A percentile compares a stretch with the other conserved stretches of the same genome.
phyloP scores from a whole-genome alignment of 2,113 vertebrate genomes.

The Dasyurus viverrinus region DNA sequence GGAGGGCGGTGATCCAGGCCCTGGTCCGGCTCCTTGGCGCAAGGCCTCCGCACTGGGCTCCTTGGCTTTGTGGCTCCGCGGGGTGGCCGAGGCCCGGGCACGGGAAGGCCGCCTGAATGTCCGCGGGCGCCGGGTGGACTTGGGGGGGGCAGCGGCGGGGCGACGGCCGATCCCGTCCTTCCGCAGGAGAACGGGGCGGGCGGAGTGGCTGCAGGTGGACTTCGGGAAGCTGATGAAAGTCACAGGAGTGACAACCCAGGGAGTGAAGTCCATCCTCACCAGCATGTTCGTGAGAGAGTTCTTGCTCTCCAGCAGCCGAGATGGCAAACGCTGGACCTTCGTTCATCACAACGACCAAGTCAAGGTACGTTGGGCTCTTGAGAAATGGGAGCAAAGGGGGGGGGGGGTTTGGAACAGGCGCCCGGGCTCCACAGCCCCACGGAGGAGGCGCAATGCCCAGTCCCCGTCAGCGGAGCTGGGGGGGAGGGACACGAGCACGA shows the following conservation, averaged over 20 bases:
- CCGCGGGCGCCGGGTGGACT: no score
- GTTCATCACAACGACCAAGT: slow-evolving; percentile 84
- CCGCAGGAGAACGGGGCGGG: slow-evolving; percentile 87
- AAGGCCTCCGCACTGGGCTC: no score
- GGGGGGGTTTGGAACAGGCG: no score
- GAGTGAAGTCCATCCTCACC: slow-evolving; percentile 86
- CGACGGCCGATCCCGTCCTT: slow-evolving; percentile 35
- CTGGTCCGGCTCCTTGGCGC: no score
- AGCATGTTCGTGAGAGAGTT: slow-evolving; percentile 94
- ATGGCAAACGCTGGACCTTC: slow-evolving; percentile 85
- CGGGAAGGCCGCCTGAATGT: background rate
- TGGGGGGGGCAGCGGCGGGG: background rate
- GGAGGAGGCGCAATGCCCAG: no score
- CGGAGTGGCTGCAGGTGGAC: slow-evolving; percentile 95
- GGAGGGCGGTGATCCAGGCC: no score
- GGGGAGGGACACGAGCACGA: no score
- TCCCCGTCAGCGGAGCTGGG: no score
- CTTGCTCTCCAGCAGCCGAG: slow-evolving; percentile 88
- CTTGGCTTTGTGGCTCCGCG: no score
- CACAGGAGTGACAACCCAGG: slow-evolving; percentile 93
- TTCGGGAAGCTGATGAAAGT: slow-evolving; percentile 87
- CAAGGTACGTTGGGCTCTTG: no score
- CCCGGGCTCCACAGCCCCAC: no score
- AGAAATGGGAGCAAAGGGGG: no score
- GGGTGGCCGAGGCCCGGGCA: background rate